A percentile compares a stretch with the other conserved stretches of the same genome.
These are phyloP conservation scores for Zophobas morio DNA, from an alignment of 1,140 invertebrate species.

Conservation along the genomic window DNA sequence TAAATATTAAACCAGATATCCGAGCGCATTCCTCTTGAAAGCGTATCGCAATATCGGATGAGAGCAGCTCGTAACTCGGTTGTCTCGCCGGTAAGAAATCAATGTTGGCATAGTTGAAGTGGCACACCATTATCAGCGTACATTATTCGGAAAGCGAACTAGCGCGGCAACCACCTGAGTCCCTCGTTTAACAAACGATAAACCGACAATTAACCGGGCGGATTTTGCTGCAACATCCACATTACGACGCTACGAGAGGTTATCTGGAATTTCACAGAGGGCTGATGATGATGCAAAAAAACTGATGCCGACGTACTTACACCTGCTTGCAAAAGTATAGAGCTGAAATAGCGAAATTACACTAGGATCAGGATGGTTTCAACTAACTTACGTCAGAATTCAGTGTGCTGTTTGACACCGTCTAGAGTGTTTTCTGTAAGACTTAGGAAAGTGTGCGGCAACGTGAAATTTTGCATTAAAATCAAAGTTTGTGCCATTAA, in stretches of 20 bases:
- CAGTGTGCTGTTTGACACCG: too few relatives aligned
- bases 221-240: background rate
- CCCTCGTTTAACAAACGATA: constrained; percentile 35
- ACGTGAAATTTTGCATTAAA: too few relatives aligned
- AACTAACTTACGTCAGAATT: too few relatives aligned
- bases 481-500: too few relatives aligned
- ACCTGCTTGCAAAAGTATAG: too few relatives aligned
- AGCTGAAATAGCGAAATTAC: too few relatives aligned
- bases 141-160: constrained; percentile 40
- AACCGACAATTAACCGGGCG: constrained; percentile 24
- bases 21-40: constrained; percentile 38
- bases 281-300: too few relatives aligned
- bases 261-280: too few relatives aligned
- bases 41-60: constrained; percentile 34
- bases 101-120: constrained; percentile 35
- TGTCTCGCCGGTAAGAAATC: constrained; percentile 37
- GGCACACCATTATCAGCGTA: constrained; percentile 35
- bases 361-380: too few relatives aligned
- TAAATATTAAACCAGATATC: constrained; percentile 39
- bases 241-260: background rate
- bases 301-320: too few relatives aligned
- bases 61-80: constrained; percentile 38
- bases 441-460: too few relatives aligned
- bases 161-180: constrained; percentile 3
- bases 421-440: too few relatives aligned